A percentile compares a stretch with the other conserved stretches of the same genome.
Evolutionary conservation across 1,140 invertebrate species (phyloP).

Genomic region (Lucilia cuprina): DNA sequence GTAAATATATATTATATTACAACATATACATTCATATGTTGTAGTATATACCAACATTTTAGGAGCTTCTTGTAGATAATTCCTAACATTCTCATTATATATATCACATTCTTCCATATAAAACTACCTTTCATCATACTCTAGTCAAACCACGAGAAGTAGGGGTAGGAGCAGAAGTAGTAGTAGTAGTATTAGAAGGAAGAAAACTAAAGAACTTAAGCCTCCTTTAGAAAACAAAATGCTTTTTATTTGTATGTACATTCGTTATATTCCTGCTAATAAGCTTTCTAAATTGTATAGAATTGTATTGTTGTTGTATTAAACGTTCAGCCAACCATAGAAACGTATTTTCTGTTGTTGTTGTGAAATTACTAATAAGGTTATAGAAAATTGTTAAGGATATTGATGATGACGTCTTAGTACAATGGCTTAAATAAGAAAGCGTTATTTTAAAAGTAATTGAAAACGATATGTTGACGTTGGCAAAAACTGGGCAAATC

Average conservation of each 20-base stretch:
- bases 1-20: not conserved
- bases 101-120: not conserved
- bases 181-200: not conserved
- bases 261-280: conserved; percentile 2
- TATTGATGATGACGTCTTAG: not conserved
- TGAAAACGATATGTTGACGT: conserved; percentile 6
- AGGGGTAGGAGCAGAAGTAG: not conserved
- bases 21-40: not conserved
- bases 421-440: not conserved
- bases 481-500: not conserved
- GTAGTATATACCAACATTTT: not conserved
- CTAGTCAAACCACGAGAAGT: not conserved
- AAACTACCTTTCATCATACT: not conserved
- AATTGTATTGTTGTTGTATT: no score
- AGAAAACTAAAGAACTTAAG: conserved; percentile 8
- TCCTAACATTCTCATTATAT: not conserved
- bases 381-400: conserved; percentile 3
- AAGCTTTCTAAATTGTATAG: not conserved
- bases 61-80: not conserved
- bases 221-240: conserved; percentile 15
- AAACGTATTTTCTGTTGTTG: not conserved
- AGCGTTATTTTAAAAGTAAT: conserved; percentile 4
- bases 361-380: not conserved
- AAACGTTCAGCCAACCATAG: not conserved
- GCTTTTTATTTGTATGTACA: not conserved